Evolutionary conservation across 2,797 vertebrate species (phyloP).

Genomic region (Propithecus deckenii): DNA sequence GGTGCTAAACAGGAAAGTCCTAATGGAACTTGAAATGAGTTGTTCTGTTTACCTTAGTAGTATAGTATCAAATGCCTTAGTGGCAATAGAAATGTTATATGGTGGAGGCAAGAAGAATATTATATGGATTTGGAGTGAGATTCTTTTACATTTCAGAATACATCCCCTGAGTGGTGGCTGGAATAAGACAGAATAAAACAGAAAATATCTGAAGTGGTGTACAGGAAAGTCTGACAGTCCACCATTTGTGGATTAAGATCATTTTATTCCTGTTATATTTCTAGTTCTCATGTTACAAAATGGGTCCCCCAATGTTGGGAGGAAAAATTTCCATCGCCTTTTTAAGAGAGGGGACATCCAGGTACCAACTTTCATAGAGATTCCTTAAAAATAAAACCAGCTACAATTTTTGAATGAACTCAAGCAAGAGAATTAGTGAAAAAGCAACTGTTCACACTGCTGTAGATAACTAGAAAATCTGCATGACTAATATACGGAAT

Average conservation of each 20-base stretch:
- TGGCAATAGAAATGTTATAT: neutral
- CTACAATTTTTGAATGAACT: neutral
- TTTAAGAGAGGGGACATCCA: neutral
- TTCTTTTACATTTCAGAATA: neutral
- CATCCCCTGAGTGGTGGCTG: accelerated
- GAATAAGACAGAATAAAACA: neutral
- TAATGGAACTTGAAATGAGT: neutral
- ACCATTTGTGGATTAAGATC: neutral
- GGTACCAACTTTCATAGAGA: neutral
- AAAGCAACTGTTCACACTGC: neutral
- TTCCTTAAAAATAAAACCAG: neutral
- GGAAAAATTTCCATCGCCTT: neutral
- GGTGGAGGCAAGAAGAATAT: neutral
- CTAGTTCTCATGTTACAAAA: neutral
- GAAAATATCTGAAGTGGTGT: neutral
- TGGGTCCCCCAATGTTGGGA: neutral
- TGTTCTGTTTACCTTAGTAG: neutral
- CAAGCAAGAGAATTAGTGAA: neutral
- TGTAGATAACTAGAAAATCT: neutral
- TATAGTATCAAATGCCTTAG: neutral
- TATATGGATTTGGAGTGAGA: neutral
- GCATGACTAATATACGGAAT: neutral
- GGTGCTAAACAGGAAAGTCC: neutral
- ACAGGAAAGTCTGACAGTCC: neutral
- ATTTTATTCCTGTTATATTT: neutral